phyloP scores from a whole-genome alignment of 2,797 vertebrate species.

The Xenentodon cancila region DNA sequence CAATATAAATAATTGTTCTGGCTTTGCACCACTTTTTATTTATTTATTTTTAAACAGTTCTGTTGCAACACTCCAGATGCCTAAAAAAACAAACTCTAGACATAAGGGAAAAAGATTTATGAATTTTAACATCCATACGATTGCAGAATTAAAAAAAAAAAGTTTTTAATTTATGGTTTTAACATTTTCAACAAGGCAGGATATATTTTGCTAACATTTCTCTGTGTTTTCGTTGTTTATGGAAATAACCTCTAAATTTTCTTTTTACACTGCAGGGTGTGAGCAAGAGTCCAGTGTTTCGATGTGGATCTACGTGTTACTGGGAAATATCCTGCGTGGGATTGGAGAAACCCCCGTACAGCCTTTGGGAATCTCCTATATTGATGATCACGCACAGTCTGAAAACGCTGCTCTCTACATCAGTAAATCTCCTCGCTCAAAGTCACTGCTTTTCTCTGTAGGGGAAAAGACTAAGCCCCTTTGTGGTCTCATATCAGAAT shows the following conservation, averaged over 20 bases:
- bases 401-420: conserved; percentile 81
- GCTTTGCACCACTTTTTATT: no score
- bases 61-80: no score
- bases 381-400: conserved; percentile 77
- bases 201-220: no score
- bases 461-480: not conserved
- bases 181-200: no score
- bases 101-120: no score
- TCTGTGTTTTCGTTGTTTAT: no score
- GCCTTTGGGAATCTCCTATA: conserved; percentile 80
- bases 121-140: no score
- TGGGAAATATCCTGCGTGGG: conserved; percentile 80
- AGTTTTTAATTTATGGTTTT: no score
- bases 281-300: conserved; percentile 71
- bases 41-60: no score
- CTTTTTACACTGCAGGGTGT: conserved; percentile 59
- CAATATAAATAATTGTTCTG: no score
- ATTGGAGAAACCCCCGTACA: conserved; percentile 78
- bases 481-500: not conserved
- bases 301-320: conserved; percentile 77
- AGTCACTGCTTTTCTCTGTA: not conserved
- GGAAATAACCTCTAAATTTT: not conserved
- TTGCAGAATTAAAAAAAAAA: no score
- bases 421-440: conserved; percentile 55
- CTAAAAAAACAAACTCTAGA: no score